Evolutionary conservation across 2,797 vertebrate genomes (phyloP), one percentile per base, ranked within the genome.

Genomic region (Paratrypauchen microcephalus): DNA sequence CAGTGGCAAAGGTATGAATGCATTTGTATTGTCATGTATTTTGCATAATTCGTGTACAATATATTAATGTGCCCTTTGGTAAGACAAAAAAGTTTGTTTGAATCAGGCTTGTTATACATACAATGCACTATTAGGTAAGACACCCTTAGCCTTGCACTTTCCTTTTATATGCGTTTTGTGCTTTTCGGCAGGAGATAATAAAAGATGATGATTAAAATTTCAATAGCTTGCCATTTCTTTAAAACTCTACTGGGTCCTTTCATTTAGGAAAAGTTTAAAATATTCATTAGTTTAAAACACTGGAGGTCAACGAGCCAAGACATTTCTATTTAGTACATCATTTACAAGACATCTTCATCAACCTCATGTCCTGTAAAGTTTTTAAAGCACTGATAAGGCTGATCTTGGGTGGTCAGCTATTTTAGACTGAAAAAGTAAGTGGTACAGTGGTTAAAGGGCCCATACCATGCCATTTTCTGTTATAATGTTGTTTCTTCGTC

Each of bases 271-370:
- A 12, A 50, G 24, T 50, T 65, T 65, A 19, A 50, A 65, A 30
- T 28, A 65, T 65, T 50, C 18, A 50, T 50, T 50, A 39, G 52
- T 56, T 60, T 12, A 7, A 6, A 56, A 60, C 47, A 60, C 13
- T 47, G 18, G 32, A 66, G 9, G 62, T 70, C 24, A 54, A 32
- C 26, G n/a, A 47, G 24, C 28, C 24, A 67, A 71, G 69, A 68
- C 55, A 47, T 72, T 71, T 36, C 30, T 61, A 4, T 41, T 19
- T 70, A 70, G 69, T 11, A 65, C 70, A 65, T 56, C 16, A 11
- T 57, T 45, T 39, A 7, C 21, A 23, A 54, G 62, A 55, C 58
- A 26, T 54, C 60, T 41, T 62, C 3, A 12, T n/a, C 28, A 13
- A 41, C 39, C 15, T n/a, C 28, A 12, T n/a, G 30, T 32, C 18